Base-by-base conservation (phyloP, 2,797 vertebrate species). In the Chanos chanos region DNA sequence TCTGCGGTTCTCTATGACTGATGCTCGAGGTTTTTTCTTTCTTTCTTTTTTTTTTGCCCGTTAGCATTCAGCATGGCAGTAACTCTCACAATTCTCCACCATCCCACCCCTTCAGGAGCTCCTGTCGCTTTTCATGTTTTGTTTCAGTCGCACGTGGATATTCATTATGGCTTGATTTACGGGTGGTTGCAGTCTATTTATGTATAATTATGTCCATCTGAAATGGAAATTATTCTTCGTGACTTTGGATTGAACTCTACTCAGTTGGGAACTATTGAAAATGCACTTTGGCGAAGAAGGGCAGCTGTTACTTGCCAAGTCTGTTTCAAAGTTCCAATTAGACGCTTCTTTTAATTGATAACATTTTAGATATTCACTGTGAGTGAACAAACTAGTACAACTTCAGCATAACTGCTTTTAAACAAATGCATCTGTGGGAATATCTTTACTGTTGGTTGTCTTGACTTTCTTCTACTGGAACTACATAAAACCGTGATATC, bases 161-260 rank as follows among this genome's bases (percentile, higher is more conserved):
- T 78, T 70, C 77, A 79, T 73, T 74, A 60, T 64, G 63, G 65
- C 47, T 69, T 61, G 51, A 30, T 62, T 75, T 79, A 75, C 47
- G 4, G 48, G 64, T 72, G 66, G 64, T 70, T 59, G 21, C 41
- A 71, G 77, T 76, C 81, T 72, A 78, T 82, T 77, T 80, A 66
- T 72, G 34, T 50, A 66, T 64, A 51, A 72, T 64, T 31, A 51
- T 41, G 34, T 40, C 51, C 6, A 64, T 68, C 71, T 71, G 66
- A 73, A 65, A 65, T 74, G 66, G 62, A 77, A 77, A 71, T 78
- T 64, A 76, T 64, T 73, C 22, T 61, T n/a, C n/a, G n/a, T 57
- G 70, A 33, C 3, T 12, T 24, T 41, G 7, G 25, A 30, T 22
- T 59, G 59, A 71, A 70, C 51, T 25, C 48, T 56, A 65, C 53